Percentiles rank a stretch among this genome's conserved stretches.
These are phyloP conservation scores for Chondrosia reniformis DNA, from an alignment of 37 sponge, comb jelly and placozoan genomes.

Conservation along the genomic window DNA sequence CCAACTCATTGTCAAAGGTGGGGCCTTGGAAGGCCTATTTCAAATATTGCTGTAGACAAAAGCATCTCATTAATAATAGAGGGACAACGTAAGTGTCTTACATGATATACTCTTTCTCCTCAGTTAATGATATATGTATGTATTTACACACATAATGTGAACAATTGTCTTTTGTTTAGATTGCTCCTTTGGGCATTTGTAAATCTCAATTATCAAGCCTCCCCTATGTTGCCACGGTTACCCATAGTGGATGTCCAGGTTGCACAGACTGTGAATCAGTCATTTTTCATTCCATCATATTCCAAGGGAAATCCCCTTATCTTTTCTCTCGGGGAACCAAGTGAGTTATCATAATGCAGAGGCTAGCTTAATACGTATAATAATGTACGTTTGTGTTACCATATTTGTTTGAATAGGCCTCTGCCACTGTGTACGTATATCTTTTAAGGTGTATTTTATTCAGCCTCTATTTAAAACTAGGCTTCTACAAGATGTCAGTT, in stretches of 20 bases:
- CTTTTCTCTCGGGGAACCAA: constrained; percentile 42
- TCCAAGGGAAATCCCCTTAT: constrained; percentile 48
- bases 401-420: background rate
- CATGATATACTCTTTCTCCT: background rate
- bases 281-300: constrained; percentile 31
- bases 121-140: background rate
- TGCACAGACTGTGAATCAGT: constrained; percentile 19
- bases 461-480: no score
- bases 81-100: constrained; percentile 49
- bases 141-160: background rate
- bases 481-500: no score
- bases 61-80: constrained; percentile 51
- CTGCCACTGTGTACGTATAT: no score
- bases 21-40: constrained; percentile 63
- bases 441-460: no score
- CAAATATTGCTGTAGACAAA: constrained; percentile 77
- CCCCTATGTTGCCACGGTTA: constrained; percentile 51
- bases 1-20: constrained; percentile 35
- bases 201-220: constrained; percentile 52
- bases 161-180: constrained; percentile 19
- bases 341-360: no score
- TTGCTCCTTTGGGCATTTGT: constrained; percentile 38
- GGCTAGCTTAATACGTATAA: background rate
- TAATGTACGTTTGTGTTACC: background rate
- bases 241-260: constrained; percentile 38